Conservation (phyloP, 35 echinoderm and acorn worm genomes). For the Acanthaster planci region DNA sequence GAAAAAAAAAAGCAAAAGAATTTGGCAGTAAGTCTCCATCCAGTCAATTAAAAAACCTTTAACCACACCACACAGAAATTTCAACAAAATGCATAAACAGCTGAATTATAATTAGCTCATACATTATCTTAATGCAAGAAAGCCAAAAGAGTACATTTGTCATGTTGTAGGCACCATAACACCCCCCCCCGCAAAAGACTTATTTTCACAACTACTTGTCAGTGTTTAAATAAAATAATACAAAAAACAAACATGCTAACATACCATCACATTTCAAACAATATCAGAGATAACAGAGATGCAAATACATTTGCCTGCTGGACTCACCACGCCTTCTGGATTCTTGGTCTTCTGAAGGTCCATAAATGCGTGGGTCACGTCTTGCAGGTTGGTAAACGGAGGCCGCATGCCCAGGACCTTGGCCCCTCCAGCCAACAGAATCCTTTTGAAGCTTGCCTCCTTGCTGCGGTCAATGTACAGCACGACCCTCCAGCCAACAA, state of each 20-base stretch:
- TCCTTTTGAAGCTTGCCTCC: conserved; percentile 80
- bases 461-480: conserved; percentile 71
- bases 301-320: neutral
- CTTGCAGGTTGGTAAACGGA: conserved; percentile 51
- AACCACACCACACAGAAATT: neutral
- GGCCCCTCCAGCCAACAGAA: conserved; percentile 83
- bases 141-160: no score
- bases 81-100: neutral
- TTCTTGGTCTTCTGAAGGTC: conserved; percentile 62
- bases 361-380: conserved; percentile 83
- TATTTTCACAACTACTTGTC: no score
- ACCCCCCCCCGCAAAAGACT: no score
- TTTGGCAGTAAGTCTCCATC: neutral
- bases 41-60: no score
- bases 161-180: no score
- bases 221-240: no score
- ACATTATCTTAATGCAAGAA: no score
- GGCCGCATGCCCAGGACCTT: conserved; percentile 60
- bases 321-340: conserved; percentile 57
- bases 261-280: no score
- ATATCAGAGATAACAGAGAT: no score
- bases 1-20: neutral
- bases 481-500: conserved; percentile 81
- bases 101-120: no score
- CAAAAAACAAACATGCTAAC: no score